Evolutionary conservation across 2,113 vertebrate genomes (phyloP).

Genomic region (Peromyscus polionotus): DNA sequence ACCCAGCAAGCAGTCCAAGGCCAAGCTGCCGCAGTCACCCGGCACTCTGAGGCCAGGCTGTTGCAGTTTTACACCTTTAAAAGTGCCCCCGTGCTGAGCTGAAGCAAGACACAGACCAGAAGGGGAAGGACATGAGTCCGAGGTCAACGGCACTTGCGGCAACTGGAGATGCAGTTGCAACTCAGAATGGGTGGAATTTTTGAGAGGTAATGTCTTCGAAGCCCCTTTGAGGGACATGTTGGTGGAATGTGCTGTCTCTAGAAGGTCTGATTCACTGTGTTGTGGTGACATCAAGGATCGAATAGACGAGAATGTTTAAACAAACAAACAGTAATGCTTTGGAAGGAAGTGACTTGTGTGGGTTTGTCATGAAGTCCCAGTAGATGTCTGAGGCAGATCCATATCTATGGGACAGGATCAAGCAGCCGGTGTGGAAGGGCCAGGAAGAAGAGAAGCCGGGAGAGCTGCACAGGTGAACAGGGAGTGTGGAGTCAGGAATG

Average conservation of each 20-base stretch:
- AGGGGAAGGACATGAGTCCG: not conserved
- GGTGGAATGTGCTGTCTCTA: not conserved
- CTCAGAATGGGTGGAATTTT: not conserved
- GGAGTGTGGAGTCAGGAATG: not conserved
- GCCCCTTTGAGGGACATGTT: not conserved
- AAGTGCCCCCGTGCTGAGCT: rapidly evolving
- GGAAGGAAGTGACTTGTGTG: not conserved
- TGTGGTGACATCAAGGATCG: not conserved
- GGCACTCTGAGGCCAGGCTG: rapidly evolving
- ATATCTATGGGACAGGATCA: not conserved
- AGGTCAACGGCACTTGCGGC: not conserved
- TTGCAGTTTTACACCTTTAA: too few species aligned
- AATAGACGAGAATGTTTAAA: not conserved
- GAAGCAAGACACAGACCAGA: not conserved
- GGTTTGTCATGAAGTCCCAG: not conserved
- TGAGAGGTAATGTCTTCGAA: not conserved
- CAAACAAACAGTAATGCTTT: not conserved
- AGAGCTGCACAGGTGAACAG: not conserved
- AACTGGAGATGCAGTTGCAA: not conserved
- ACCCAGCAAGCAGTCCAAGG: not conserved
- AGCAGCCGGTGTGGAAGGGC: not conserved
- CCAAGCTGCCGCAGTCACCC: rapidly evolving
- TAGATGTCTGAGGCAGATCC: not conserved
- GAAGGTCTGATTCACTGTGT: not conserved
- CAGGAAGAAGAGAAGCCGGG: too few species aligned